Base-by-base conservation (phyloP, 2,113 vertebrate genomes). In the Daubentonia madagascariensis region DNA sequence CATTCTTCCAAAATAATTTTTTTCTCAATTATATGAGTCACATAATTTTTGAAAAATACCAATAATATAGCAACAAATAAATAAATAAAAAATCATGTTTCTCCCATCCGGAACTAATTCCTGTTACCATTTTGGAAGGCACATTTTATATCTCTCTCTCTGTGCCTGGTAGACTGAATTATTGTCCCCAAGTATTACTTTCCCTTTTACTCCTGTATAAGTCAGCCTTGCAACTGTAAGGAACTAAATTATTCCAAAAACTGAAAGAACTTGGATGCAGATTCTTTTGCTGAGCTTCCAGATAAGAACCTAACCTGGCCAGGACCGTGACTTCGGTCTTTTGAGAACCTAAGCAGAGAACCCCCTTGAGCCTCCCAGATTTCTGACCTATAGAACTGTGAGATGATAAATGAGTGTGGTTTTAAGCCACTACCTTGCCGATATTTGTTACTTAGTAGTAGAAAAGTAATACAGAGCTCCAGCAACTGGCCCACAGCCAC, bases 171-270 rank as follows among this genome's bases (percentile, higher is more conserved):
- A 11, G 6, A 45, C 35, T 52, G 45, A 45, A 68, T 45, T 68
- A 30, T 22, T 75, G 6, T 63, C 54, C 1, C 30, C 25, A 65
- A 73, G 14, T 75, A 43, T 65, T 63, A 57, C 18, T 18, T 5
- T 35, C 14, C 10, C 37, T 8, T 80, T 67, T 8, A 79, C 67
- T n/a, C 10, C 78, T 75, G 1, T 11, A 0, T 20, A 22, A 45
- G 3, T 45, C 65, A 78, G 48, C 1, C 28, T 11, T 11, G 0
- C 1, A n/a, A 23, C 6, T 63, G 3, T 0, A n/a, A 37, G 25
- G 6, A 20, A 25, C 5, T 20, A 22, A 72, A 76, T 59, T 76
- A 67, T 35, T 16, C 18, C 4, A 72, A 81, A 73, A 22, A 8
- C 4, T 85, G 43, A 63, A n/a, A 40, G 4, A 59, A n/a, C 1